These are phyloP conservation scores for Eucriotettix oculatus DNA, from an alignment of 2,888 invertebrate species.

Conservation along the genomic window DNA sequence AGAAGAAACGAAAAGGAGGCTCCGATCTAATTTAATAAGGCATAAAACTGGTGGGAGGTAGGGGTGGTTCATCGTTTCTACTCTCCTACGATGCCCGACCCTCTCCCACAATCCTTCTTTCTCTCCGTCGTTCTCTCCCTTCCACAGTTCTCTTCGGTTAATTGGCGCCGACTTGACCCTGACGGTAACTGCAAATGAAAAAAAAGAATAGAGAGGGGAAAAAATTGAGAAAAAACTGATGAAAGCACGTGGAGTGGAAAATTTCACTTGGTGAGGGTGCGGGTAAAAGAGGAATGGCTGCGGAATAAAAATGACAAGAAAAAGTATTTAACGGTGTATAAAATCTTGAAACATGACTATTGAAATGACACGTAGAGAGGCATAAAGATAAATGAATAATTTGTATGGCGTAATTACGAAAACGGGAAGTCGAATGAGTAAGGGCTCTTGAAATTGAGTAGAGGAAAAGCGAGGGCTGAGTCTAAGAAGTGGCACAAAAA, in stretches of 20 bases:
- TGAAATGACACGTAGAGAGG: conserved; percentile 4
- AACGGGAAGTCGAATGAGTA: neutral
- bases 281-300: neutral
- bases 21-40: conserved; percentile 15
- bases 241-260: conserved; percentile 2
- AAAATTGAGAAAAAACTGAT: neutral
- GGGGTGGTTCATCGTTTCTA: neutral
- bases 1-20: conserved; percentile 8
- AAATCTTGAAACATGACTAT: conserved; percentile 7
- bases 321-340: neutral
- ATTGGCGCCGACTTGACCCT: conserved; percentile 12
- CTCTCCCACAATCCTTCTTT: neutral
- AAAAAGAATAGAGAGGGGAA: neutral
- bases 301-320: conserved; percentile 4
- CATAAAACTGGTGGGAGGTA: conserved; percentile 10
- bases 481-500: neutral
- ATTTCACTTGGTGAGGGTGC: conserved; percentile 3
- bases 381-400: conserved; percentile 5
- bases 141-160: conserved; percentile 4
- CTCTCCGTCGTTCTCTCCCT: neutral
- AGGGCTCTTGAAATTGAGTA: neutral
- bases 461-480: neutral
- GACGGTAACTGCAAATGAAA: conserved; percentile 9
- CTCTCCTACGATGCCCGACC: neutral
- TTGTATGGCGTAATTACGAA: conserved; percentile 2